Percentiles rank a stretch among this genome's conserved stretches.
phyloP scores from a whole-genome alignment of 2,113 vertebrate genomes.

The Camelus dromedarius region DNA sequence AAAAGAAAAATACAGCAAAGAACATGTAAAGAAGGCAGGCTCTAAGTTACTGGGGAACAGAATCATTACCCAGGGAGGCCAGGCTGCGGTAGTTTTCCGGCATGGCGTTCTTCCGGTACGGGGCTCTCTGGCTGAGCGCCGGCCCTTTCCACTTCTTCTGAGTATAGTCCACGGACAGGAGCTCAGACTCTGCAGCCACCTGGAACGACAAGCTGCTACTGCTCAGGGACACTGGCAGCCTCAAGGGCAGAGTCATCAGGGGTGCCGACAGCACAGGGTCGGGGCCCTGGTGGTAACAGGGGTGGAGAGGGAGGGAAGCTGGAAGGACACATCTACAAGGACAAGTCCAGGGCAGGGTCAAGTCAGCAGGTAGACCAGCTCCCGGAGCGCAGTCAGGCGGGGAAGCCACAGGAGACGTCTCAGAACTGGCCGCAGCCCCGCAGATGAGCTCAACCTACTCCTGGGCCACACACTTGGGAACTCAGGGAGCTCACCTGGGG shows the following conservation, averaged over 20 bases:
- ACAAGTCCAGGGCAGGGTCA: background rate
- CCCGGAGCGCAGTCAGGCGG: background rate
- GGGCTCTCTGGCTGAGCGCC: background rate
- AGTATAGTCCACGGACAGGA: background rate
- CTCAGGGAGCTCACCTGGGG: background rate
- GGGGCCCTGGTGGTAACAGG: background rate
- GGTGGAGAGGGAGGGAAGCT: background rate
- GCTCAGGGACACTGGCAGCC: background rate
- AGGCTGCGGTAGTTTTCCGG: background rate
- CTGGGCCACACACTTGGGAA: background rate
- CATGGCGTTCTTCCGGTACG: background rate
- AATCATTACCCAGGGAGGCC: slow-evolving; percentile 42
- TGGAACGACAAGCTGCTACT: slow-evolving; percentile 44
- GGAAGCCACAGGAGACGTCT: background rate
- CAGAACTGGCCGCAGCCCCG: background rate
- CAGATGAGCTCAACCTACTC: background rate
- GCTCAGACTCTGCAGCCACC: background rate
- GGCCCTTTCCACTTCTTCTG: slow-evolving; percentile 15
- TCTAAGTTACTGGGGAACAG: background rate
- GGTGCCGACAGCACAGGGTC: background rate
- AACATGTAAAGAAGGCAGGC: background rate
- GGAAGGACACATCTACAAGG: background rate
- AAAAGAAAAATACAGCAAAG: background rate
- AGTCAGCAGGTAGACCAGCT: background rate
- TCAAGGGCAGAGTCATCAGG: background rate